phyloP scores from a whole-genome alignment of 2,888 invertebrate genomes.

The Crossocerus cetratus region DNA sequence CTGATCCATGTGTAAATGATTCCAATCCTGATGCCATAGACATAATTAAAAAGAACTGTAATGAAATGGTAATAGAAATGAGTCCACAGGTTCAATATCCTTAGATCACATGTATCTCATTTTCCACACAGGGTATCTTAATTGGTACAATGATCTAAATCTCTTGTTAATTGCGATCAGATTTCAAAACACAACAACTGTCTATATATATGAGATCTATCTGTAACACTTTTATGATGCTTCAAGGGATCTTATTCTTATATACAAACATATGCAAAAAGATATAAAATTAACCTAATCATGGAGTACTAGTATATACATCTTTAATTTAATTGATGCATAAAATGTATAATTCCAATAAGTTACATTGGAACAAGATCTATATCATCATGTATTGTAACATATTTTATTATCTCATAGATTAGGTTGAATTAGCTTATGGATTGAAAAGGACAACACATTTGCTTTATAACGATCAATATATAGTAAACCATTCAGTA shows the following conservation, averaged over 20 bases:
- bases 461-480: conserved; percentile 1
- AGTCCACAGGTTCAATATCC: neutral
- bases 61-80: conserved; percentile 4
- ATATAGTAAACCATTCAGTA: neutral
- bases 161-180: neutral
- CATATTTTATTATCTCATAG: too few relatives aligned
- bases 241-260: neutral
- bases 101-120: neutral
- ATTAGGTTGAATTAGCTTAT: too few relatives aligned
- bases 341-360: neutral
- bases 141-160: too few relatives aligned
- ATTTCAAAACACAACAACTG: conserved; percentile 1
- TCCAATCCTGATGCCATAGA: too few relatives aligned
- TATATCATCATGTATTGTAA: too few relatives aligned
- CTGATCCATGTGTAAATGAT: too few relatives aligned
- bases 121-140: neutral
- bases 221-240: neutral
- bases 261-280: neutral
- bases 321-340: neutral
- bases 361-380: too few relatives aligned
- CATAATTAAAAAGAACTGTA: neutral
- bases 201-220: conserved; percentile 7
- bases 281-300: conserved; percentile 26
- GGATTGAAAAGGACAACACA: too few relatives aligned
- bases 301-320: neutral